A percentile compares a stretch with the other conserved stretches of the same genome.
Evolutionary conservation across 2,797 vertebrate species (phyloP).

Genomic region (Steatocranus sp.): DNA sequence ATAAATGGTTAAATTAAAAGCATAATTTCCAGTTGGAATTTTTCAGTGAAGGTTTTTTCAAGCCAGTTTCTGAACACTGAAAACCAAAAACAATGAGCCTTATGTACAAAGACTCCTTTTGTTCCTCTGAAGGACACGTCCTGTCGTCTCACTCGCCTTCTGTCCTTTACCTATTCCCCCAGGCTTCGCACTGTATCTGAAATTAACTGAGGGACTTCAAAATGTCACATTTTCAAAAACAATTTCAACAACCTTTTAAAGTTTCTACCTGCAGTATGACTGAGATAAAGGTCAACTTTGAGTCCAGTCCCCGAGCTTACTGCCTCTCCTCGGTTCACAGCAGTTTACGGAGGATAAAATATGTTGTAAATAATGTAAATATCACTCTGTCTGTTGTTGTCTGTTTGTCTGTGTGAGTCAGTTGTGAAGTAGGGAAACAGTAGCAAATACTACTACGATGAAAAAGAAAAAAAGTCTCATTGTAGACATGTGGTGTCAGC

Average conservation of each 20-base stretch:
- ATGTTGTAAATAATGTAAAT: slow-evolving; percentile 60
- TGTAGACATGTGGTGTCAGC: not conserved
- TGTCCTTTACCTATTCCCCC: not conserved
- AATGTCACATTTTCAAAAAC: not conserved
- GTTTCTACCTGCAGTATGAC: slow-evolving; percentile 14
- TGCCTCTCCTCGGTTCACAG: not conserved
- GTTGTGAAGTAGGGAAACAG: slow-evolving; percentile 59
- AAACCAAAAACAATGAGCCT: not conserved
- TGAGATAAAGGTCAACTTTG: not conserved
- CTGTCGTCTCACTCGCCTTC: not conserved
- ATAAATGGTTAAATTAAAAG: not conserved
- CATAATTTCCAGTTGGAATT: not conserved
- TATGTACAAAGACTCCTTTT: not conserved
- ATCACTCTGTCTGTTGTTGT: slow-evolving; percentile 30
- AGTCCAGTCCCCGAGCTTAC: not conserved
- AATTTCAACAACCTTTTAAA: not conserved
- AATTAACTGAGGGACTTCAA: not conserved
- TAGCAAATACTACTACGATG: slow-evolving; percentile 32
- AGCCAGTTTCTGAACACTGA: not conserved
- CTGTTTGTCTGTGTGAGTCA: slow-evolving; percentile 51
- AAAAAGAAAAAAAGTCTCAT: slow-evolving; percentile 23
- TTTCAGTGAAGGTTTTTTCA: not conserved
- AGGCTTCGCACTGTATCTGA: slow-evolving; percentile 22
- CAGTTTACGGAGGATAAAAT: not conserved
- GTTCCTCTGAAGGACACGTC: not conserved